Evolutionary conservation across 2,888 invertebrate genomes (phyloP), one percentile per base, ranked within the genome.

Genomic region (Drosophila macrothrix): DNA sequence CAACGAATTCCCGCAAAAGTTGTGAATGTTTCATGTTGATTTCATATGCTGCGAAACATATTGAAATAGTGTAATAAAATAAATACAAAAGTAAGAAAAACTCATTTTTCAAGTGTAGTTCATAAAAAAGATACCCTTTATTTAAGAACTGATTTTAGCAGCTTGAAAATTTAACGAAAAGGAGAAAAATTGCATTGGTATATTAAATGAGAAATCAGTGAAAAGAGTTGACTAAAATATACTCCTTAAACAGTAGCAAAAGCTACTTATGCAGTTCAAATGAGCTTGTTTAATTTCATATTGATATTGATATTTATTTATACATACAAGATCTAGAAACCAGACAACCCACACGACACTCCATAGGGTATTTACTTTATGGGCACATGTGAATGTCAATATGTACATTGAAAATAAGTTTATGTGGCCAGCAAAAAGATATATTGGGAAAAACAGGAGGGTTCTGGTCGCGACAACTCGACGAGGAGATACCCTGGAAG

Each of bases 41-140:
- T 76, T 71, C 49, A 58, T 33, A 58, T 68, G 72, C 58, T 29
- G 35, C 31, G 52, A 65, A 73, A 67, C 77, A 80, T 73, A 70
- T 80, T 46, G 67, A 53, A 70, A 75, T 80, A 73, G 68, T 80
- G 83, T 73, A 80, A 88, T 73, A 74, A 81, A 56, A 43, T 35
- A 69, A 54, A 53, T 67, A 25, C 9, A 39, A 49, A 22, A 59
- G 46, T 46, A 25, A 9, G 25, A 46, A 46, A 25, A 46, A 64
- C 68, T 64, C 31, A 39, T 52, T n/a, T 9, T 41, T 31, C 16
- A 25, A 46, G 0, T 2, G 9, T 9, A 46, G 22, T 46, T 22
- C 9, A 46, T 9, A 16, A 46, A 46, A 16, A 25, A 25, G 16
- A 25, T 16, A 25, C 25, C 46, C 46, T 16, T 9, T 46, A 16